A percentile compares a stretch with the other conserved stretches of the same genome.
Conservation (phyloP, 23 tunicate genomes). For the Trididemnum nubilum region DNA sequence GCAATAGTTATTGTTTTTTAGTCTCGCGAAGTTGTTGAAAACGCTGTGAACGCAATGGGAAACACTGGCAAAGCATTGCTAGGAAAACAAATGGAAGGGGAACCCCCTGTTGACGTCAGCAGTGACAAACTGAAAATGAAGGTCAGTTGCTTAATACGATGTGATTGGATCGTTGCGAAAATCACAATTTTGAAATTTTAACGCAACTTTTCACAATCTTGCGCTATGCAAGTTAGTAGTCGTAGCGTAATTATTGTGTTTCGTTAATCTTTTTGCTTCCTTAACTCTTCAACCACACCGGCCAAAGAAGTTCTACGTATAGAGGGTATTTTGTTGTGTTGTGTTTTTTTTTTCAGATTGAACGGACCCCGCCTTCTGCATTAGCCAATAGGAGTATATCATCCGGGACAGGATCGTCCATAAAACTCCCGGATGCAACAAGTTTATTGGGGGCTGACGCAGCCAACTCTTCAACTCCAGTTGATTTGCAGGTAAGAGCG, state of each 20-base stretch:
- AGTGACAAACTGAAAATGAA: slow-evolving; percentile 78
- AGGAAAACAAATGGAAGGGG: slow-evolving; percentile 91
- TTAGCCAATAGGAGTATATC: slow-evolving; percentile 32
- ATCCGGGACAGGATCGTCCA: slow-evolving; percentile 60
- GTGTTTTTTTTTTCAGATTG: slow-evolving; percentile 76
- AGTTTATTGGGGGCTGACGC: slow-evolving; percentile 63
- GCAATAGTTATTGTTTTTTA: no score
- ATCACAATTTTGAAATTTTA: no score
- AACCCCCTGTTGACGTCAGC: slow-evolving; percentile 79
- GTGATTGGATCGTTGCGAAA: no score
- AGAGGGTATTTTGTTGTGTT: no score
- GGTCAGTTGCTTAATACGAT: slow-evolving; percentile 47
- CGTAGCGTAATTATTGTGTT: no score
- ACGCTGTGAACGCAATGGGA: slow-evolving; percentile 70
- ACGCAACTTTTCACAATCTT: no score
- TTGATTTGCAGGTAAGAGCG: slow-evolving; percentile 72
- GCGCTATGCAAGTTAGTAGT: no score
- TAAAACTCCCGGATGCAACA: slow-evolving; percentile 70
- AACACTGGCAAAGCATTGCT: slow-evolving; percentile 79
- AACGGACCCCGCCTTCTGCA: slow-evolving; percentile 54
- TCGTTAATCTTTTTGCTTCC: no score
- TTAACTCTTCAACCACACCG: no score
- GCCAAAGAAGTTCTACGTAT: no score
- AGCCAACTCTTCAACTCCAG: slow-evolving; percentile 67
- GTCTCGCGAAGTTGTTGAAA: slow-evolving; percentile 81